Evolutionary conservation across 2,888 invertebrate genomes (phyloP).

Genomic region (Rhopalosiphum nymphaeae): DNA sequence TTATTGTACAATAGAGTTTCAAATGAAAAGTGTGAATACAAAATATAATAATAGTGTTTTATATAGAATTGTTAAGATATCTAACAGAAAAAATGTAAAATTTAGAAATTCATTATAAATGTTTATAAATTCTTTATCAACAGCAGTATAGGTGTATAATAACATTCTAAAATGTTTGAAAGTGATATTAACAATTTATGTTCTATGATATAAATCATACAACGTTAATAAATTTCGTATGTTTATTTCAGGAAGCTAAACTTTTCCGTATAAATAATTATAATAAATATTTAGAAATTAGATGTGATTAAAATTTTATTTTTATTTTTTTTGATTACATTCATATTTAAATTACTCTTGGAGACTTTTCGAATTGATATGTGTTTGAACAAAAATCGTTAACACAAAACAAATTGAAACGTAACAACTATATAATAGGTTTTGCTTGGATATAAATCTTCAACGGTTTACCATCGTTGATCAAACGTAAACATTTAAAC

Average conservation of each 20-base stretch:
- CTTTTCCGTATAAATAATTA: background rate
- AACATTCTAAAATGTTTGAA: background rate
- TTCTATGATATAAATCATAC: background rate
- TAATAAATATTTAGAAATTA: background rate
- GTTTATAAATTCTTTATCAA: background rate
- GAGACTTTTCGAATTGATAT: background rate
- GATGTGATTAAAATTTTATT: no score
- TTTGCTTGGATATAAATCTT: background rate
- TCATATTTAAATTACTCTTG: background rate
- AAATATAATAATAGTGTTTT: background rate
- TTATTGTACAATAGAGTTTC: background rate
- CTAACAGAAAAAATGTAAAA: background rate
- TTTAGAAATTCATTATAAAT: background rate
- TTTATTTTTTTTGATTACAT: background rate
- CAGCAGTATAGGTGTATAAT: background rate
- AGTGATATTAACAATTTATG: background rate
- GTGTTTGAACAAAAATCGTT: background rate
- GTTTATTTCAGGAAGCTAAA: background rate
- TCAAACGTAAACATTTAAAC: background rate
- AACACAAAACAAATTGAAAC: conserved; percentile 3
- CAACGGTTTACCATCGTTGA: background rate
- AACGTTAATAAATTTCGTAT: background rate
- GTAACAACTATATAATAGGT: background rate
- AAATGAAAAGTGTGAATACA: background rate
- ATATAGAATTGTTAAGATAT: background rate